Conservation (phyloP, 2,797 vertebrate species). For the Argya squamiceps region DNA sequence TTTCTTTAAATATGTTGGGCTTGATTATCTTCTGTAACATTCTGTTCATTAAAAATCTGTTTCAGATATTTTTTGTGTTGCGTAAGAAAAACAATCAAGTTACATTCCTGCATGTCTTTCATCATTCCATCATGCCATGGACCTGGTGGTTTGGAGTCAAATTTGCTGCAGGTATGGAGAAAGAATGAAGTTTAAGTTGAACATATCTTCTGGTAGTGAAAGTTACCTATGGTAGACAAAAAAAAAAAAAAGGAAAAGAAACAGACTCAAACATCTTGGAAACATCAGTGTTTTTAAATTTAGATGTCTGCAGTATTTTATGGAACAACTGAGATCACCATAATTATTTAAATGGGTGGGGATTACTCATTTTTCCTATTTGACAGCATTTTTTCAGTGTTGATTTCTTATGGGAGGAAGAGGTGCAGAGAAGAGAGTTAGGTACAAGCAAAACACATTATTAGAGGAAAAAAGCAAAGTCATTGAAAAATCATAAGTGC, state of each 20-base stretch:
- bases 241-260: not conserved
- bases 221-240: not conserved
- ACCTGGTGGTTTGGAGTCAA: conserved; percentile 99
- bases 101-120: conserved; percentile 96
- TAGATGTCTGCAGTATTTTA: not conserved
- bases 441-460: not conserved
- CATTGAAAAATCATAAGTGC: not conserved
- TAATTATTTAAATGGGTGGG: not conserved
- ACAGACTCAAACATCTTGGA: not conserved
- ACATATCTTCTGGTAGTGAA: not conserved
- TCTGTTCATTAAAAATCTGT: conserved; percentile 69
- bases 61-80: conserved; percentile 95
- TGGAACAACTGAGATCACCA: not conserved
- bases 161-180: conserved; percentile 89
- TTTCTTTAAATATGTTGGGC: not conserved
- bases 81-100: conserved; percentile 96
- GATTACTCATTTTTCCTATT: not conserved
- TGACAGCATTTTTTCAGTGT: not conserved
- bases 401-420: not conserved
- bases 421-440: not conserved
- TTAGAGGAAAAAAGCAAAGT: not conserved
- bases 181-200: not conserved
- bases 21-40: conserved; percentile 13
- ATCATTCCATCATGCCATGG: conserved; percentile 98
- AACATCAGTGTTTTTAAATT: not conserved